phyloP scores from a whole-genome alignment of 2,113 vertebrate genomes.

The Marmota flaviventris region DNA sequence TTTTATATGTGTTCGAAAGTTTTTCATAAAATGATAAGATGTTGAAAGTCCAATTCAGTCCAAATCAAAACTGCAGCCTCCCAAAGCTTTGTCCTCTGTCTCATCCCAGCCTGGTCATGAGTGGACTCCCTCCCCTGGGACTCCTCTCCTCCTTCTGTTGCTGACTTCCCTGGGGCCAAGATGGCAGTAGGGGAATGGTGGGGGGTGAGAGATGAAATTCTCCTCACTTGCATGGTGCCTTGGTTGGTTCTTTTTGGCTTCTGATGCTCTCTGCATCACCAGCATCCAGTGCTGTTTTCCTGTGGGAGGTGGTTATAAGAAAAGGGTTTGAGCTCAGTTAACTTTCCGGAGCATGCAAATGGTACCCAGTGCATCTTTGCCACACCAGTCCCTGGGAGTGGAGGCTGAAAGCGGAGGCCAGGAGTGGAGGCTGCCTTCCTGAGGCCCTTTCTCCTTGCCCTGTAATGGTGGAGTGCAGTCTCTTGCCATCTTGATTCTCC shows the following conservation, averaged over 20 bases:
- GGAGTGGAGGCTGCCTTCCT: background rate
- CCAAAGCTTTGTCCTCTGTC: background rate
- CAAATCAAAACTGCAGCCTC: background rate
- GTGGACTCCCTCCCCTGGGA: background rate
- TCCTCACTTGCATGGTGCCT: background rate
- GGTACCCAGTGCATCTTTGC: background rate
- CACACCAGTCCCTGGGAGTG: no score
- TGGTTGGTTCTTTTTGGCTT: background rate
- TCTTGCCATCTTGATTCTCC: background rate
- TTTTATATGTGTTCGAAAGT: background rate
- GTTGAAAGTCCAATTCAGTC: background rate
- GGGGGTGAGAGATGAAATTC: background rate
- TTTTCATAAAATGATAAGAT: background rate
- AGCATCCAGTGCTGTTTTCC: background rate
- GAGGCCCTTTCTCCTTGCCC: background rate
- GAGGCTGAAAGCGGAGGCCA: background rate
- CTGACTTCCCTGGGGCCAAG: background rate
- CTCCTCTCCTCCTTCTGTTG: background rate
- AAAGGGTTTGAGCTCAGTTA: background rate
- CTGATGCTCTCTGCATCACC: background rate
- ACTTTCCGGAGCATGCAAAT: accelerated
- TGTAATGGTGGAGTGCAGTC: background rate
- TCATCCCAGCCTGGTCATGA: background rate
- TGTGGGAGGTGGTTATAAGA: background rate
- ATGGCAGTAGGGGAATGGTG: accelerated